Evolutionary conservation across 2,113 vertebrate genomes (phyloP).

Genomic region (Smithornis capensis): DNA sequence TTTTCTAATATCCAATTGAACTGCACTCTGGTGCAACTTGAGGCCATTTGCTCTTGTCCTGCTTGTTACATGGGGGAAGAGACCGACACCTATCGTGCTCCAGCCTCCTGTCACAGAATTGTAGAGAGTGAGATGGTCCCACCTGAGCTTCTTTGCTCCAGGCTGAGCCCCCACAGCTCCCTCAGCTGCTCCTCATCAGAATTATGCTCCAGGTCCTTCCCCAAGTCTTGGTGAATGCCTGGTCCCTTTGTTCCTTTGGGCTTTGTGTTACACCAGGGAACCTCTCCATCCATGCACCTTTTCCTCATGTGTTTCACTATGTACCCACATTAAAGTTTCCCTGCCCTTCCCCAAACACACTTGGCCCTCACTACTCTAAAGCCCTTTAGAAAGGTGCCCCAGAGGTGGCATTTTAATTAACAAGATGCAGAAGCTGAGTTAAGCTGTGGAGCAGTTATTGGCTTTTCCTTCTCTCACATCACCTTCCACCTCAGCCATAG

Average conservation of each 20-base stretch:
- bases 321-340: neutral
- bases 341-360: accelerated
- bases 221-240: neutral
- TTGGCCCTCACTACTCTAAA: neutral
- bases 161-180: no score
- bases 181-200: neutral
- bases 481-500: neutral
- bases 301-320: neutral
- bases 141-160: neutral
- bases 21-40: neutral
- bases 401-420: neutral
- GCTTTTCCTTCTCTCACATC: neutral
- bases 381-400: neutral
- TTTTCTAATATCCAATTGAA: neutral
- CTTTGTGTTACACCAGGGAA: neutral
- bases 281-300: neutral
- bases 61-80: neutral
- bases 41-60: neutral
- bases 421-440: neutral
- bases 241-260: neutral
- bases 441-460: neutral
- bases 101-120: neutral
- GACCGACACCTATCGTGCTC: neutral
- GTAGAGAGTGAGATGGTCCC: neutral
- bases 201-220: neutral